These are phyloP conservation scores for Scaptomyza tumidula DNA, from an alignment of 2,888 invertebrate genomes.

Conservation along the genomic window DNA sequence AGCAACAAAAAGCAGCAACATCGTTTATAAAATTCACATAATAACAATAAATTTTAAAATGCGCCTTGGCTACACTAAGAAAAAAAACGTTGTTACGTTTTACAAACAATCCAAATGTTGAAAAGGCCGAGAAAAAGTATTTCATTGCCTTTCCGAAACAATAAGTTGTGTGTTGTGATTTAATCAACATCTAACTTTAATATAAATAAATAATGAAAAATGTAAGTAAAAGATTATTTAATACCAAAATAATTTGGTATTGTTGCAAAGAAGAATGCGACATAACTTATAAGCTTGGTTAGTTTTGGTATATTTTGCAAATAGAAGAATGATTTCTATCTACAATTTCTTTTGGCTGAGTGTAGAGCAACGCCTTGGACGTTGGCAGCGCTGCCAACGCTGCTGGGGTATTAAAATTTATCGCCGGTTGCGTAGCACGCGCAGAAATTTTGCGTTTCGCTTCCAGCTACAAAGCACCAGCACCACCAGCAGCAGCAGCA, in stretches of 20 bases:
- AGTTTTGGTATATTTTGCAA: background rate
- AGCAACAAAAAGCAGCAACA: conserved; percentile 32
- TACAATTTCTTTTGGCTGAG: background rate
- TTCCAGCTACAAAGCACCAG: background rate
- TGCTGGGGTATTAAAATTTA: conserved; percentile 77
- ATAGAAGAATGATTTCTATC: too few relatives aligned
- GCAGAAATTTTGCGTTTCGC: conserved; percentile 59
- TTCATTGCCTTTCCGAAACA: too few relatives aligned
- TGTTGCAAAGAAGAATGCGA: too few relatives aligned
- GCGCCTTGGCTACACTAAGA: conserved; percentile 52
- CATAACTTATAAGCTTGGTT: too few relatives aligned
- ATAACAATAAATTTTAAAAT: conserved; percentile 79
- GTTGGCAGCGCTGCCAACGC: conserved; percentile 9
- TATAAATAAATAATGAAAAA: too few relatives aligned
- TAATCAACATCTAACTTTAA: too few relatives aligned
- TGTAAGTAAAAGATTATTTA: too few relatives aligned
- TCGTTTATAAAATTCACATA: conserved; percentile 81
- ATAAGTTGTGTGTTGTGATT: too few relatives aligned
- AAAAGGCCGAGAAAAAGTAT: too few relatives aligned
- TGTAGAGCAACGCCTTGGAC: conserved; percentile 10
- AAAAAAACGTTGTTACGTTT: background rate
- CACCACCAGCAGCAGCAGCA: background rate
- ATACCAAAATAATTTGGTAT: too few relatives aligned
- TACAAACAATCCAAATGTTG: too few relatives aligned
- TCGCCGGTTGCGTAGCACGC: conserved; percentile 77